Conservation (phyloP, 2,797 vertebrate species). For the Hypotaenidia okinawae region DNA sequence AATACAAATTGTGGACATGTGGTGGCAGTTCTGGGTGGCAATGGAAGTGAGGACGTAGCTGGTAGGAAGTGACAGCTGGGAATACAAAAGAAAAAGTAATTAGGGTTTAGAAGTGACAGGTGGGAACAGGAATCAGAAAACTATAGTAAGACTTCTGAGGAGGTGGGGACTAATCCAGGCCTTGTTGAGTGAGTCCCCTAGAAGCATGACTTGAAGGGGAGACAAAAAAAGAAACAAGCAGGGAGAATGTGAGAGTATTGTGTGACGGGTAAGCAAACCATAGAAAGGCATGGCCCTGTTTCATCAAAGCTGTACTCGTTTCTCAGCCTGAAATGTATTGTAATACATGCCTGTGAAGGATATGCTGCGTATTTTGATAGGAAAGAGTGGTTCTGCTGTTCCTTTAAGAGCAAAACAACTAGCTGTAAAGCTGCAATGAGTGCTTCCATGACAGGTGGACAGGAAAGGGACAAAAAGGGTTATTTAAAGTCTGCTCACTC, state of each 20-base stretch:
- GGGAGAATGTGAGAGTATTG: background rate
- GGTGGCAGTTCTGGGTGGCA: background rate
- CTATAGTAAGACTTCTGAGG: background rate
- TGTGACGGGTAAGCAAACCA: background rate
- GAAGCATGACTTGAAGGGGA: background rate
- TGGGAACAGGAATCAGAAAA: background rate
- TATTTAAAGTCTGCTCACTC: slow-evolving; percentile 52
- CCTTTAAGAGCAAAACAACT: background rate
- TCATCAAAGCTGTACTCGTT: background rate
- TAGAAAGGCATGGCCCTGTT: background rate
- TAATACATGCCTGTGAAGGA: background rate
- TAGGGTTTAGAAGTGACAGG: slow-evolving; percentile 16
- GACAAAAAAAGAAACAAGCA: background rate
- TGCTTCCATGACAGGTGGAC: slow-evolving; percentile 49
- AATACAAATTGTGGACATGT: background rate
- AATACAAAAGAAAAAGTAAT: background rate
- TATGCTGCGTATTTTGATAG: accelerated
- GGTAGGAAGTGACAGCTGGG: slow-evolving; percentile 22
- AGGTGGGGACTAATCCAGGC: background rate
- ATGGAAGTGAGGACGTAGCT: background rate
- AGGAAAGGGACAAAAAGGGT: slow-evolving; percentile 57
- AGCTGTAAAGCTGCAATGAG: background rate
- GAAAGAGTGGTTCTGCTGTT: background rate
- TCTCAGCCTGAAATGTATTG: accelerated
- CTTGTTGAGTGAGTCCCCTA: background rate